Evolutionary conservation across 2,113 vertebrate species (phyloP), one percentile per base, ranked within the genome.

Genomic region (Cephalophus harveyi): DNA sequence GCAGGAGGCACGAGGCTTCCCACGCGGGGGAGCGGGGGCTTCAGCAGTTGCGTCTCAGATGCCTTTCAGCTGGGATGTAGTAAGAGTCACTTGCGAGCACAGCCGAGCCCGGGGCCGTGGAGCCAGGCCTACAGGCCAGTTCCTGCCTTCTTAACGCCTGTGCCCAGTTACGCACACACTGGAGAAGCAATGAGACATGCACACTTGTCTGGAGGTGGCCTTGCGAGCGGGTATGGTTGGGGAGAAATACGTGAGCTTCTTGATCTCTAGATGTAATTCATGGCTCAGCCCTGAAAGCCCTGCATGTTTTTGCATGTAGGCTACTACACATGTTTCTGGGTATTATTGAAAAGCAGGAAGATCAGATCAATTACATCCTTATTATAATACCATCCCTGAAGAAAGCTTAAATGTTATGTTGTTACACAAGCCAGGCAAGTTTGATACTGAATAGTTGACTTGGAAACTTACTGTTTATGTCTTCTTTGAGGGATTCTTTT

Each of bases 1-100:
- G 97, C 95, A 86, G 33, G 82, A 79, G 76, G 85, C 94, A 81
- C 33, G 78, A 33, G 76, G 78, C 96, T 95, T 92, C 76, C 67
- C 76, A 88, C 25, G 88, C 71, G 84, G 92, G 85, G 11, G 88
- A 95, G 88, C 85, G 17, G 30, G 50, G 88, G 30, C 95, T 93
- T 93, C 64, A 78, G 79, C 88, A 78, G 55, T 82, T 94, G 67
- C 67, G n/a, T 94, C 83, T 97, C 64, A 97, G 23, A 81, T 88
- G 33, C 30, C 54, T 96, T 76, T 96, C 74, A 60, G 14, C 46
- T 74, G 27, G 30, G 9, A 19, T 81, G 89, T 87, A 76, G 19
- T 92, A 79, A 92, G 40, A 21, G 13, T 89, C 54, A 83, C 10
- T 9, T 90, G 59, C 30, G 33, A 50, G 57, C 33, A 54, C 16